These are phyloP conservation scores for Fulica atra DNA, from an alignment of 2,113 vertebrate genomes.

Conservation along the genomic window DNA sequence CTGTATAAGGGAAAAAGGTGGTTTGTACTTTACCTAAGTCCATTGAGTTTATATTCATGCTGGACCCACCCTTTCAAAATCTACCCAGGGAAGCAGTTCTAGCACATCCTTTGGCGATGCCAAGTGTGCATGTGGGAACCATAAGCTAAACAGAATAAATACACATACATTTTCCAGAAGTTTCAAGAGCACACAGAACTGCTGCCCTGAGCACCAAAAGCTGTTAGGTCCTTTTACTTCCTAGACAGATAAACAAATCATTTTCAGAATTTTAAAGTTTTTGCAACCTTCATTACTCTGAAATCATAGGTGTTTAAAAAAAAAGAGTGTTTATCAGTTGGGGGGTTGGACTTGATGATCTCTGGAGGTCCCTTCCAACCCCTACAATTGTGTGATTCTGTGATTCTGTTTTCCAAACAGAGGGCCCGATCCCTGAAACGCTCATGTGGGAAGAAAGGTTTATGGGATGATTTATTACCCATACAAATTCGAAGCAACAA, in stretches of 20 bases:
- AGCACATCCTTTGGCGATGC: background rate
- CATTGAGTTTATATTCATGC: background rate
- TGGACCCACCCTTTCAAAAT: background rate
- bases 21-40: background rate
- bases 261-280: background rate
- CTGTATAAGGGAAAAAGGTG: background rate
- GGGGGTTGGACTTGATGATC: too few species aligned
- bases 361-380: too few species aligned
- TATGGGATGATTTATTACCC: background rate
- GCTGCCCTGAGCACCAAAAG: background rate
- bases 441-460: background rate
- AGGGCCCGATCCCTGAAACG: background rate
- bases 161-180: background rate
- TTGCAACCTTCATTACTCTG: background rate
- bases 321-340: background rate
- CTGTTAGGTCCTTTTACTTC: background rate
- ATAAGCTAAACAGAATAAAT: background rate
- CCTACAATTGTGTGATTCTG: too few species aligned
- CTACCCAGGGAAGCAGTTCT: background rate
- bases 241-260: background rate
- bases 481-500: background rate
- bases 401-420: background rate
- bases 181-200: background rate
- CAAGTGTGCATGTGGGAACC: background rate
- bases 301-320: background rate